These are phyloP conservation scores for Oligia fasciuncula DNA, from an alignment of 2,888 invertebrate genomes.

Conservation along the genomic window DNA sequence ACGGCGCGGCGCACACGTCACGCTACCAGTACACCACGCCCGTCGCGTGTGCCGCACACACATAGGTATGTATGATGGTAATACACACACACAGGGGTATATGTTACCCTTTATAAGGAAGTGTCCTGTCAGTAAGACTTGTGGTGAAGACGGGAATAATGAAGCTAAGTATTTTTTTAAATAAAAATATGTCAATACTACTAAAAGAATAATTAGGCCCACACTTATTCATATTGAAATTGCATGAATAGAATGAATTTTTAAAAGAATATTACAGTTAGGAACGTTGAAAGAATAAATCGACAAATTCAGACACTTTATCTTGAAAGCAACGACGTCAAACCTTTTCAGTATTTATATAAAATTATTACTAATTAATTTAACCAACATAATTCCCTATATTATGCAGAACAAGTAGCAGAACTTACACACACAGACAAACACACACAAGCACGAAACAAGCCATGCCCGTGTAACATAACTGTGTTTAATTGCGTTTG, in stretches of 20 bases:
- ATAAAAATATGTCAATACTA: no score
- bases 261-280: not conserved
- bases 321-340: not conserved
- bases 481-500: constrained; percentile 80
- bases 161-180: not conserved
- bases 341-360: not conserved
- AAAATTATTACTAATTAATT: not conserved
- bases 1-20: constrained; percentile 85
- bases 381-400: not conserved
- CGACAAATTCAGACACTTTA: not conserved
- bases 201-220: not conserved
- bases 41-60: constrained; percentile 69
- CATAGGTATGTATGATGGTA: not conserved
- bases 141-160: constrained; percentile 18
- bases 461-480: constrained; percentile 50
- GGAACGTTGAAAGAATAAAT: not conserved
- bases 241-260: not conserved
- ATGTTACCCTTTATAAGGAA: constrained; percentile 49
- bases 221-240: not conserved
- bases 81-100: constrained; percentile 11
- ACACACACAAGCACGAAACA: constrained; percentile 20
- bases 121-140: constrained; percentile 29
- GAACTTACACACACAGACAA: constrained; percentile 29
- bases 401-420: constrained; percentile 2
- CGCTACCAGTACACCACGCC: constrained; percentile 74